Evolutionary conservation across 1,140 invertebrate genomes (phyloP).

Genomic region (Zaprionus africanus): DNA sequence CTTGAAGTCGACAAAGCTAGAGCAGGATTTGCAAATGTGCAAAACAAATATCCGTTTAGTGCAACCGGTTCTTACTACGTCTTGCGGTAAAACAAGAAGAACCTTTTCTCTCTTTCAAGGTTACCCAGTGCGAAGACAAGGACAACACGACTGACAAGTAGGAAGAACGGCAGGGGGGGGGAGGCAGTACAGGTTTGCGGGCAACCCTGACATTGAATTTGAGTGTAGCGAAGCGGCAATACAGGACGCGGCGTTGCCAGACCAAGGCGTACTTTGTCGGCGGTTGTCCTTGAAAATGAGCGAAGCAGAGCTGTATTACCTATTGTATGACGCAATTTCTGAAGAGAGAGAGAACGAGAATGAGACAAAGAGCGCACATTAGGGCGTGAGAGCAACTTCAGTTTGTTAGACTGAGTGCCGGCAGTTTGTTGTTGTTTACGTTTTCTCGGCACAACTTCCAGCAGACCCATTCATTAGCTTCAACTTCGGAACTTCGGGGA

Average conservation of each 20-base stretch:
- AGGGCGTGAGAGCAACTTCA: constrained; percentile 10
- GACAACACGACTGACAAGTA: constrained; percentile 1
- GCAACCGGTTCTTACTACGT: constrained; percentile 72
- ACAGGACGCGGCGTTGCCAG: constrained; percentile 49
- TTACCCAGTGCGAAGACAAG: constrained; percentile 62
- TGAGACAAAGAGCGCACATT: background rate
- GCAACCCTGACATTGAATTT: constrained; percentile 72
- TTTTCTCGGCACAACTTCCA: constrained; percentile 43
- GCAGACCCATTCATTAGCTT: constrained; percentile 36
- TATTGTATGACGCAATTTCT: constrained; percentile 62
- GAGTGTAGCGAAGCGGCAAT: constrained; percentile 27
- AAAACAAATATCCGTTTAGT: constrained; percentile 35
- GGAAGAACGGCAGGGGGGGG: background rate
- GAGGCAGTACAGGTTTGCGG: constrained; percentile 63
- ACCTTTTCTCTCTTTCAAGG: constrained; percentile 49
- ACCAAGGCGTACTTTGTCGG: constrained; percentile 14
- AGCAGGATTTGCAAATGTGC: background rate
- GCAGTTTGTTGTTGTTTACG: constrained; percentile 64
- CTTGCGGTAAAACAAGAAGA: constrained; percentile 29
- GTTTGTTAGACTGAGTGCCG: constrained; percentile 36
- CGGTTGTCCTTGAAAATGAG: constrained; percentile 53
- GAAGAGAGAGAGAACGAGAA: background rate
- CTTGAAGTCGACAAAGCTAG: constrained; percentile 32
- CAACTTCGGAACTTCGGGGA: constrained; percentile 30
- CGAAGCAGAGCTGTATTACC: constrained; percentile 19